phyloP scores from a whole-genome alignment of 2,888 invertebrate genomes.

The Crossocerus cetratus region DNA sequence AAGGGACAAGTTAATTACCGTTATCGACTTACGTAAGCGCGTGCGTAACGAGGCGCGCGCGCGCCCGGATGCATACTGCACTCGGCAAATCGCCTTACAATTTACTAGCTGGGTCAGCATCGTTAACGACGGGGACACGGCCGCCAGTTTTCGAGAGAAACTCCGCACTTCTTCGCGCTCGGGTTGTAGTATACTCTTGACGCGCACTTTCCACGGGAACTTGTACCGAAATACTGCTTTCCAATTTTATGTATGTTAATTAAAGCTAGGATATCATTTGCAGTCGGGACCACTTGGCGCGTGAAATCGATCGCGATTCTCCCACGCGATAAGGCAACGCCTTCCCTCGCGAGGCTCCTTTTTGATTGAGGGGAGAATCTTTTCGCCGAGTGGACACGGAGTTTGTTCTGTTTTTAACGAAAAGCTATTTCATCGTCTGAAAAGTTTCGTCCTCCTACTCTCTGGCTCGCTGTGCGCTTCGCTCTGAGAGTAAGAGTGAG shows the following conservation, averaged over 20 bases:
- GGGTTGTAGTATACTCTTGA: neutral
- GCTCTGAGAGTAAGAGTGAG: conserved; percentile 32
- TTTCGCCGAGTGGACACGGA: no score
- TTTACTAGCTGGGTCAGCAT: conserved; percentile 40
- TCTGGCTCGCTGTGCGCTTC: conserved; percentile 22
- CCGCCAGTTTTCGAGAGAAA: conserved; percentile 11
- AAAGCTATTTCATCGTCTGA: conserved; percentile 52
- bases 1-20: conserved; percentile 47
- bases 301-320: no score
- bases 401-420: conserved; percentile 43
- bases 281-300: no score
- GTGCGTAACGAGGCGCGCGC: conserved; percentile 8
- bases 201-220: no score
- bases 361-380: no score
- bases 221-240: no score
- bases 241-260: no score
- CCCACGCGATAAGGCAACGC: no score
- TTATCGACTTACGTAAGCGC: conserved; percentile 47
- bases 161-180: neutral
- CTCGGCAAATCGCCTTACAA: conserved; percentile 35
- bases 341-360: no score
- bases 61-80: neutral
- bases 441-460: no score
- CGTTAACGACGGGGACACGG: conserved; percentile 26
- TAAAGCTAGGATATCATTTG: no score